These are phyloP conservation scores for Arctia plantaginis DNA, from an alignment of 2,888 invertebrate genomes.

Conservation along the genomic window DNA sequence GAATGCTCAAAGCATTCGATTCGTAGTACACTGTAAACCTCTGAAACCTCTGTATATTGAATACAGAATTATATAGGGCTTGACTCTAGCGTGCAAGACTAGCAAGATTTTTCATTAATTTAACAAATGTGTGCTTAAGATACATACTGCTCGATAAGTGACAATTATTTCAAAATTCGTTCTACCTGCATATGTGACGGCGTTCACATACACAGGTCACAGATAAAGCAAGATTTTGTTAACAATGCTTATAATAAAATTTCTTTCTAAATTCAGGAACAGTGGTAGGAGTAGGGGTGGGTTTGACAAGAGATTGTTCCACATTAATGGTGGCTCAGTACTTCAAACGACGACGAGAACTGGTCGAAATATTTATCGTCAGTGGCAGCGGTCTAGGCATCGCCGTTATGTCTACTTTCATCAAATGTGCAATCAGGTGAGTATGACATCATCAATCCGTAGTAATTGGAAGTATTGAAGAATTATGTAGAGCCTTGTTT, in stretches of 20 bases:
- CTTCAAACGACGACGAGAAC: conserved; percentile 93
- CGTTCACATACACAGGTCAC: background rate
- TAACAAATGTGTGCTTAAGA: background rate
- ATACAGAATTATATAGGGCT: background rate
- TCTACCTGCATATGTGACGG: background rate
- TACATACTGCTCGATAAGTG: too few relatives aligned
- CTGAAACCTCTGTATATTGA: background rate
- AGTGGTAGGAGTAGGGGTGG: conserved; percentile 92
- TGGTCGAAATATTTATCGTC: conserved; percentile 95
- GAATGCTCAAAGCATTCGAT: background rate
- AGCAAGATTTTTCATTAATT: background rate
- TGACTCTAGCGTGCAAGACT: background rate
- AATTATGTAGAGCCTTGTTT: background rate
- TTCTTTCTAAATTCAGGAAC: conserved; percentile 78
- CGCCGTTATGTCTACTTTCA: conserved; percentile 93
- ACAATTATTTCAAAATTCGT: background rate
- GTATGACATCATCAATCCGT: background rate
- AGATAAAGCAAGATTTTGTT: background rate
- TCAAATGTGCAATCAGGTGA: conserved; percentile 92
- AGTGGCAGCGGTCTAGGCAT: conserved; percentile 95
- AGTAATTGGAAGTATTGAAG: background rate
- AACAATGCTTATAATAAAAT: background rate
- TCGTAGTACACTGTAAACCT: background rate
- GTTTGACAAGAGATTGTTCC: conserved; percentile 94
- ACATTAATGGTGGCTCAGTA: conserved; percentile 96